phyloP scores from a whole-genome alignment of 1,140 invertebrate genomes.

The Brachionus asplanchnoidis region DNA sequence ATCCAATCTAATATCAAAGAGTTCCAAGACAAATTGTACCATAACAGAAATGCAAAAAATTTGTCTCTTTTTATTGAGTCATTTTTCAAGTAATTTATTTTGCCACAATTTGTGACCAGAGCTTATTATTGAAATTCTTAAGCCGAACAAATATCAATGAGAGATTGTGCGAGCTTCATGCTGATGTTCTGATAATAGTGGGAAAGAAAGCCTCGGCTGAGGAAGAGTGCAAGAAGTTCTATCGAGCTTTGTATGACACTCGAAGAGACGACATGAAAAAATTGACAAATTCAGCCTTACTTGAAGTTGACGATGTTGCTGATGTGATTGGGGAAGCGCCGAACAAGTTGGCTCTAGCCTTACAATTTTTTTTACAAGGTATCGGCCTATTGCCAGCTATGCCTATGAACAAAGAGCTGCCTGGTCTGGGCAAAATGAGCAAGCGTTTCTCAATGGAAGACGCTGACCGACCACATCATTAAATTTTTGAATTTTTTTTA shows the following conservation, averaged over 20 bases:
- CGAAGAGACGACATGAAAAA: neutral
- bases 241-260: neutral
- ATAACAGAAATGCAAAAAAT: conserved; percentile 41
- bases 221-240: neutral
- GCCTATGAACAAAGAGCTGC: conserved; percentile 25
- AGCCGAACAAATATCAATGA: conserved; percentile 9
- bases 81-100: conserved; percentile 30
- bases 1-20: neutral
- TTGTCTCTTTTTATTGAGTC: conserved; percentile 41
- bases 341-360: conserved; percentile 2
- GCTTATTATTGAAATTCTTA: neutral
- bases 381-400: conserved; percentile 30
- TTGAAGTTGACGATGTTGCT: conserved; percentile 37
- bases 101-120: neutral
- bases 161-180: neutral
- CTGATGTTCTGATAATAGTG: conserved; percentile 27
- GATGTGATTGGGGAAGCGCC: conserved; percentile 26
- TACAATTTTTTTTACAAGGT: conserved; percentile 42
- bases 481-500: neutral
- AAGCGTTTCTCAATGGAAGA: conserved; percentile 13
- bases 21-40: neutral
- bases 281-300: conserved; percentile 34
- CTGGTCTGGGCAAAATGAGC: conserved; percentile 1
- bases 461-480: neutral
- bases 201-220: conserved; percentile 33